Percentiles rank a stretch among this genome's conserved stretches.
These are phyloP conservation scores for Drosophila hydei DNA, from an alignment of 1,140 invertebrate species.

Conservation along the genomic window DNA sequence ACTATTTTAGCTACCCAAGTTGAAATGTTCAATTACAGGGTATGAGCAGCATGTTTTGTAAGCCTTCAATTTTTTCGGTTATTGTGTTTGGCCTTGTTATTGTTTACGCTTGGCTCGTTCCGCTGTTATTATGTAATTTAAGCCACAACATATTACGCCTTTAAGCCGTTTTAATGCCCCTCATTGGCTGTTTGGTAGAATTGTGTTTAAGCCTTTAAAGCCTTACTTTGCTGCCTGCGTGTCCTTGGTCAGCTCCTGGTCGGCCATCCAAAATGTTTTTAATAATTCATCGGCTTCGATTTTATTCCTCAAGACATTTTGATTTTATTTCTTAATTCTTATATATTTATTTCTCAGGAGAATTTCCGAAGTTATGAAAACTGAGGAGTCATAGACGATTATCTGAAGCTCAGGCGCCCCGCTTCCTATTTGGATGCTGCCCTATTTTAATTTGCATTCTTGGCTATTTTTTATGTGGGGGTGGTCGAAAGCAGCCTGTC, in stretches of 20 bases:
- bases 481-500: constrained; percentile 53
- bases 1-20: too few species aligned
- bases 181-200: constrained; percentile 54
- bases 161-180: constrained; percentile 70
- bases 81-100: constrained; percentile 43
- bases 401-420: constrained; percentile 32
- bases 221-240: constrained; percentile 35
- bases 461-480: constrained; percentile 27
- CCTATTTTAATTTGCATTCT: constrained; percentile 76
- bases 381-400: constrained; percentile 47
- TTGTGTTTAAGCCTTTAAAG: constrained; percentile 51
- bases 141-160: constrained; percentile 73
- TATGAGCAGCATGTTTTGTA: constrained; percentile 38
- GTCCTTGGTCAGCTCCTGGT: constrained; percentile 30
- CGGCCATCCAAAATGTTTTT: constrained; percentile 37
- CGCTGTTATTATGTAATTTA: constrained; percentile 61
- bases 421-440: constrained; percentile 14
- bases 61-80: constrained; percentile 42
- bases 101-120: constrained; percentile 34
- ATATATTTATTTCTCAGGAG: constrained; percentile 47
- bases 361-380: constrained; percentile 45
- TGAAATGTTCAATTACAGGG: background rate
- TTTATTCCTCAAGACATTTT: constrained; percentile 5
- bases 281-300: constrained; percentile 54
- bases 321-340: constrained; percentile 9